Base-by-base conservation (phyloP, 2,888 invertebrate species). In the Tetramorium bicarinatum region DNA sequence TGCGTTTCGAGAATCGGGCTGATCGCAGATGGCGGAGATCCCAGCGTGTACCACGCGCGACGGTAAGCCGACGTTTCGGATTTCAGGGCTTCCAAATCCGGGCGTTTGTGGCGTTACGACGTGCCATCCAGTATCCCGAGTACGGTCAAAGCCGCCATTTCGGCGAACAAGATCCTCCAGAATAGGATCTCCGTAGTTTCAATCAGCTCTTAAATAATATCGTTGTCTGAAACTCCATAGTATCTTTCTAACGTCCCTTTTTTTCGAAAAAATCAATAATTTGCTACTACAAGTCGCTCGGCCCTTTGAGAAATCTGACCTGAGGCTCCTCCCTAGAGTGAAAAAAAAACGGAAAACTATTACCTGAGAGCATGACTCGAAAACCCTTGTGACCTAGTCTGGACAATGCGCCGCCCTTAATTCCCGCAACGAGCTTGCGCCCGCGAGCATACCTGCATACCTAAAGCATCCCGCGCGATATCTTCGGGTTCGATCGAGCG, bases 11-110 rank as follows among this genome's bases (percentile, higher is more conserved):
- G 21, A 56, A 59, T 74, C 64, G 66, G 83, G 84, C 74, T 75
- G 59, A 61, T 75, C 80, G 61, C 52, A 67, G 59, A 79, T 81
- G 74, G 75, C 21, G 62, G 21, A 62, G 75, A 75, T 74, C 74
- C 52, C 74, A 71, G 15, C 81, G 76, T 62, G 62, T 21, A 52
- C 75, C 29, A 13, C 56, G 76, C 21, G 59, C 71, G 56, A 69
- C 71, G 79, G 18, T 80, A 80, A 80, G 71, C 71, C 79, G 79
- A 79, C 79, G 71, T 80, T 80, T 80, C 25, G 79, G 72, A 80
- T 80, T 80, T 80, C 56, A 9, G 21, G 25, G 79, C 79, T 71
- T 34, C 34, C 56, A 80, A 80, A 80, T 80, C 47, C 71, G 79
- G 34, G 34, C 71, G 72, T 71, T 80, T 56, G 59, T 38, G 71